phyloP scores from a whole-genome alignment of 2,113 vertebrate genomes.

The Gallinago undulata region DNA sequence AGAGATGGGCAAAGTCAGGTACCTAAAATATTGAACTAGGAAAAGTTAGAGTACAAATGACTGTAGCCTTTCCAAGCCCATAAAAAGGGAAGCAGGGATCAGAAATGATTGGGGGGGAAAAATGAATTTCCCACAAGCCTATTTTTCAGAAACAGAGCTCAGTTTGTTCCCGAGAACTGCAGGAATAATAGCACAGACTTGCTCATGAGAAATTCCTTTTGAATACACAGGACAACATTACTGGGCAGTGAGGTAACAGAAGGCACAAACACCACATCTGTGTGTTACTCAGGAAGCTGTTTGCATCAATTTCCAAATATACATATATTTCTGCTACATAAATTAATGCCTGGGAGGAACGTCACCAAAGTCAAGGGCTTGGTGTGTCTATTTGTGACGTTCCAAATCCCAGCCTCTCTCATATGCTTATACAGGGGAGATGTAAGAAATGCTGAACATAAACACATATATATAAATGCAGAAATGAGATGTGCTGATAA shows the following conservation, averaged over 20 bases:
- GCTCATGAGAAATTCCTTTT: neutral
- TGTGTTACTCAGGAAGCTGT: neutral
- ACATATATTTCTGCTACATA: neutral
- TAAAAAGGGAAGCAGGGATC: neutral
- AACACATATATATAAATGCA: neutral
- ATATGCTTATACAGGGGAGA: neutral
- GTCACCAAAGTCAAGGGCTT: neutral
- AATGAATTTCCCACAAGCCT: neutral
- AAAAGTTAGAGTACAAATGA: constrained; percentile 2
- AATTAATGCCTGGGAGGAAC: neutral
- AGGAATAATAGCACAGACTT: neutral
- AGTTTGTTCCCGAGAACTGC: neutral
- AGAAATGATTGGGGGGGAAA: neutral
- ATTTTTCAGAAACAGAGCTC: constrained; percentile 1
- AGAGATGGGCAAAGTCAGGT: constrained; percentile 20
- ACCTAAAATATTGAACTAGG: neutral
- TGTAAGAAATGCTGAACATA: neutral
- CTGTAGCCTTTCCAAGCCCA: neutral
- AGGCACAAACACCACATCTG: neutral
- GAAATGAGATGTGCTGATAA: neutral
- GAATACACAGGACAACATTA: neutral
- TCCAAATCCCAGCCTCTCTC: neutral
- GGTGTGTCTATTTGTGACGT: neutral
- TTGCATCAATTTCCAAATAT: neutral
- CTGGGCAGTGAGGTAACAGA: neutral